phyloP scores from a whole-genome alignment of 92 coral and sea anemone genomes.

The Actinernus sp. region DNA sequence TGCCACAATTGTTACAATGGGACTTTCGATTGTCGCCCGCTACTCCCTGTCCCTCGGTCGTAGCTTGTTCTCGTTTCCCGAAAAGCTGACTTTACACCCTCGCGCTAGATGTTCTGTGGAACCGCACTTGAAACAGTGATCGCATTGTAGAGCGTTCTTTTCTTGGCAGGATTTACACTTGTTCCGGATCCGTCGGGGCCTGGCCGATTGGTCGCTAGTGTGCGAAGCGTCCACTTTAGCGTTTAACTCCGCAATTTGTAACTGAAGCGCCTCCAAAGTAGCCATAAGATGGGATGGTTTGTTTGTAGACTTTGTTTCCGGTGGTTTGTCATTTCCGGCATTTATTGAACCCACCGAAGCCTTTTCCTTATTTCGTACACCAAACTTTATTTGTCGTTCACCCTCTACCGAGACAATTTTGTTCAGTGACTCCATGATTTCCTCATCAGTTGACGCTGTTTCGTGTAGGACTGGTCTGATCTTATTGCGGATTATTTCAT shows the following conservation, averaged over 20 bases:
- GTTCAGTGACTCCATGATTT: conserved; percentile 45
- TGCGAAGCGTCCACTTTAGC: conserved; percentile 10
- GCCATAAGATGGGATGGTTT: conserved; percentile 15
- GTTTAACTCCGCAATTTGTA: conserved; percentile 18
- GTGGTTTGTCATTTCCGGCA: too few relatives aligned
- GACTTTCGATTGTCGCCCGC: conserved; percentile 27
- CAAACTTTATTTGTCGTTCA: conserved; percentile 23
- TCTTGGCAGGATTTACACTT: conserved; percentile 40
- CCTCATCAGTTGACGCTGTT: conserved; percentile 33
- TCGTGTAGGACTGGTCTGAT: conserved; percentile 34
- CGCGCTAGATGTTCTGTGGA: conserved; percentile 60
- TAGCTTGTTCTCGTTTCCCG: conserved; percentile 66
- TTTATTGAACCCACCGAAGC: too few relatives aligned
- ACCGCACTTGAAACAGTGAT: conserved; percentile 63
- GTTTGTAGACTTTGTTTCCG: neutral
- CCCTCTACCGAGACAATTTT: conserved; percentile 42
- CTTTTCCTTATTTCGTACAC: neutral
- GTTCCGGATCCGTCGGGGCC: conserved; percentile 16
- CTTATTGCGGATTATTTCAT: conserved; percentile 48
- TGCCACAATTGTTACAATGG: conserved; percentile 59
- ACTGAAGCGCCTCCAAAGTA: conserved; percentile 18
- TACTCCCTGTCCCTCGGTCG: conserved; percentile 80
- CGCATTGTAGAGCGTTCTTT: conserved; percentile 34
- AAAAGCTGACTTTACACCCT: conserved; percentile 17
- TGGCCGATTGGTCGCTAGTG: conserved; percentile 4